These are phyloP conservation scores for Cephalotes varians DNA, from an alignment of 2,888 invertebrate genomes.

Conservation along the genomic window DNA sequence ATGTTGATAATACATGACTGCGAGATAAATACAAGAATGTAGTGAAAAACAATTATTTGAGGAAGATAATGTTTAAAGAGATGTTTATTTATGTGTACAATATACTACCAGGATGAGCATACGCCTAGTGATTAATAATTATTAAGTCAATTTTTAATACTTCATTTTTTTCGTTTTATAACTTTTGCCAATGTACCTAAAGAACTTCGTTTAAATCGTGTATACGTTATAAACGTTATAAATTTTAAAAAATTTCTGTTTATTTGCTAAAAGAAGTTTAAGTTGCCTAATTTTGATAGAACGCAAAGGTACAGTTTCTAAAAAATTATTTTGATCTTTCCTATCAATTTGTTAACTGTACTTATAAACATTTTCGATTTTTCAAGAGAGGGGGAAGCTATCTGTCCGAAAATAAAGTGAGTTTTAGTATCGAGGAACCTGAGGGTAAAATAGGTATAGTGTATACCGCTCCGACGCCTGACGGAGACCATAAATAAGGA, in stretches of 20 bases:
- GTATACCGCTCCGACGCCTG: slow-evolving; percentile 77
- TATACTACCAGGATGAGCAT: slow-evolving; percentile 28
- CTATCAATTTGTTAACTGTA: background rate
- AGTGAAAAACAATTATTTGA: background rate
- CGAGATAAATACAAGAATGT: background rate
- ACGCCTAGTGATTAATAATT: slow-evolving; percentile 65
- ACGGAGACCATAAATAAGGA: slow-evolving; percentile 84
- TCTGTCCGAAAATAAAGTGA: slow-evolving; percentile 77
- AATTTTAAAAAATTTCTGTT: background rate
- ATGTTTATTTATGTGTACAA: background rate
- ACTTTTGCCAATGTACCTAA: background rate
- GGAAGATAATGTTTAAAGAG: background rate
- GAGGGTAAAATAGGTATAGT: slow-evolving; percentile 78
- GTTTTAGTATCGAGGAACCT: slow-evolving; percentile 71
- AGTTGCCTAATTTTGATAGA: background rate
- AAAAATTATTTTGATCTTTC: slow-evolving; percentile 8
- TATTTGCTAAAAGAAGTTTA: background rate
- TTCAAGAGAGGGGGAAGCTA: slow-evolving; percentile 38
- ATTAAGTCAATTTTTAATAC: slow-evolving; percentile 37
- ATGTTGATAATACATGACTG: background rate
- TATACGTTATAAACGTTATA: background rate
- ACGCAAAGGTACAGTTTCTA: background rate
- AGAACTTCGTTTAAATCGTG: background rate
- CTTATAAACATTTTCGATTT: slow-evolving; percentile 67
- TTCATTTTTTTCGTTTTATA: background rate